Evolutionary conservation across 2,888 invertebrate species (phyloP).

Genomic region (Ischnura elegans): DNA sequence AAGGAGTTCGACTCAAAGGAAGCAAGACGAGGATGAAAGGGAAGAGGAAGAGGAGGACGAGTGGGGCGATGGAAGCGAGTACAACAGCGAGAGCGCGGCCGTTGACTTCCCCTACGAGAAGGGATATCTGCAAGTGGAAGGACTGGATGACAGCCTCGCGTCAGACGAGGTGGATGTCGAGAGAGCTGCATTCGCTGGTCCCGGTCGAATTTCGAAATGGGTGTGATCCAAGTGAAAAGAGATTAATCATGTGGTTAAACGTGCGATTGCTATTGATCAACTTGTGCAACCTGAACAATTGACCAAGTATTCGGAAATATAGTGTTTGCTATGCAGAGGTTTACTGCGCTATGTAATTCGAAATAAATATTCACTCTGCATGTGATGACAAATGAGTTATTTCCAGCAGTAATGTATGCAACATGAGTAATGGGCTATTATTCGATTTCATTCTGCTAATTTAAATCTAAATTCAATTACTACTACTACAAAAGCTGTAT

Average conservation of each 20-base stretch:
- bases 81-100: background rate
- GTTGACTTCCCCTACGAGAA: conserved; percentile 1
- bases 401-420: too few relatives aligned
- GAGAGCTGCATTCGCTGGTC: background rate
- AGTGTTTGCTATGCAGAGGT: background rate
- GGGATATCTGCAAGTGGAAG: background rate
- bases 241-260: background rate
- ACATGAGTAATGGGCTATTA: background rate
- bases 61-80: background rate
- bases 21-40: background rate
- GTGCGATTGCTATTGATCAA: background rate
- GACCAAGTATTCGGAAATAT: background rate
- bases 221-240: background rate
- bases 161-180: background rate
- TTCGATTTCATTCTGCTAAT: background rate
- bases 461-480: background rate
- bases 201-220: background rate
- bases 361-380: background rate
- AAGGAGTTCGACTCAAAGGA: background rate
- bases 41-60: background rate
- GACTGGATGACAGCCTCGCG: background rate
- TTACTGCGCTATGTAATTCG: background rate
- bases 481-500: background rate
- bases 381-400: too few relatives aligned
- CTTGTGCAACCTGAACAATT: background rate